Evolutionary conservation across 1,140 invertebrate genomes (phyloP).

Genomic region (Psilanteris sp.): DNA sequence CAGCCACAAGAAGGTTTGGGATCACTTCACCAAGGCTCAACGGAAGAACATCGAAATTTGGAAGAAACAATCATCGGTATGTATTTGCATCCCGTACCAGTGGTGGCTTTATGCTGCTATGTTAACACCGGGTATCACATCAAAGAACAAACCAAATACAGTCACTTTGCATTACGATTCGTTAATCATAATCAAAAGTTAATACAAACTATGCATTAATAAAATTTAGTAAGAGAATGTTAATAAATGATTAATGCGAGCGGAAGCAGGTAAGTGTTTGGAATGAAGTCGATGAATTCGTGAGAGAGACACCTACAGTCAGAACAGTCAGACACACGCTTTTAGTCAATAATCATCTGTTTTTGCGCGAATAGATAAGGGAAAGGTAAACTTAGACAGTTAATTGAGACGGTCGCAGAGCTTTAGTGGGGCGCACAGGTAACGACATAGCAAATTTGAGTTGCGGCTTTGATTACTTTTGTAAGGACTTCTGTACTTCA

Average conservation of each 20-base stretch:
- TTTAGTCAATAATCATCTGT: constrained; percentile 66
- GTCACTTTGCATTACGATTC: no score
- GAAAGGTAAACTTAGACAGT: constrained; percentile 67
- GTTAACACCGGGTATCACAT: constrained; percentile 38
- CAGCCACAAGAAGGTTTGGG: constrained; percentile 98
- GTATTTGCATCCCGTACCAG: constrained; percentile 80
- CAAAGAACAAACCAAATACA: constrained; percentile 6
- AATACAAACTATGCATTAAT: no score
- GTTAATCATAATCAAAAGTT: no score
- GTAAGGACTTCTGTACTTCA: constrained; percentile 64
- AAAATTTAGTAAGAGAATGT: no score
- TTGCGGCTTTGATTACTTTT: constrained; percentile 39
- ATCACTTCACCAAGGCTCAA: constrained; percentile 99
- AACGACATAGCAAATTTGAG: constrained; percentile 46
- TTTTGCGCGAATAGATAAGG: constrained; percentile 57
- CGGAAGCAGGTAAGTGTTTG: constrained; percentile 39
- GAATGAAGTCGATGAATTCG: constrained; percentile 31
- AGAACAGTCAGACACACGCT: constrained; percentile 72
- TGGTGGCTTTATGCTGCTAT: constrained; percentile 58
- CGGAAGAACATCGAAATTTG: constrained; percentile 98
- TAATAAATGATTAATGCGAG: constrained; percentile 5
- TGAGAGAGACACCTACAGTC: constrained; percentile 28
- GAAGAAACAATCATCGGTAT: constrained; percentile 98
- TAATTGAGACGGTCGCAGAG: constrained; percentile 53
- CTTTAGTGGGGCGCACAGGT: constrained; percentile 65